Base-by-base conservation (phyloP, 1,140 invertebrate species). In the Drosophila micromelanica region DNA sequence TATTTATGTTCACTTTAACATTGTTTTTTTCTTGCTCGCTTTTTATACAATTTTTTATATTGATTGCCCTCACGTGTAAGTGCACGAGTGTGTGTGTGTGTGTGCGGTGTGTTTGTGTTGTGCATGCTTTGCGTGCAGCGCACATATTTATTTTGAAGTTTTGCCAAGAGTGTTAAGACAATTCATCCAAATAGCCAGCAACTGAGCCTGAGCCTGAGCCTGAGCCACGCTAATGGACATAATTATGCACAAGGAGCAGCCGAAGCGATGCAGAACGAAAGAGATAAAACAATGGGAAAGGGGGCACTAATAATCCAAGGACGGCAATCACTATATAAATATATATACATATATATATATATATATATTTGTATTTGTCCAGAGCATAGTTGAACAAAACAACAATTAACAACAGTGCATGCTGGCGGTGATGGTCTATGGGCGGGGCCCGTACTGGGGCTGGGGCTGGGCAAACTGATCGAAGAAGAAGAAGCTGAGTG, bases 401-500 rank as follows among this genome's bases (percentile, higher is more conserved):
- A 73, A 85, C 81, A 85, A 85, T 85, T 85, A 86, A 86, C 86
- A 75, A 87, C 81, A 85, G 74, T 62, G 56, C 32, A 61, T 72
- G 59, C 20, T 55, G 62, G 63, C 60, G 61, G 55, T 46, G 35
- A 45, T 78, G 61, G 69, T 37, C 59, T 48, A 17, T 56, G 79
- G 80, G 65, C 79, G 72, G 57, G 61, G 20, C 37, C 15, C 32
- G 13, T 8, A 2, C 32, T 7, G 6, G 30, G 8, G 7, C 32
- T 7, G 7, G 7, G 32, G 32, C 8, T 9, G 32, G 7, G 4
- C 27, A 27, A 32, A 32, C 30, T 30, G 38, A 52, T 20, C 32
- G 57, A 77, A 54, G 51, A 54, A 54, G n/a, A n/a, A n/a, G n/a
- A n/a, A n/a, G n/a, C n/a, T n/a, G n/a, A n/a, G n/a, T n/a, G 30